Evolutionary conservation across 2,113 vertebrate genomes (phyloP), one percentile per base, ranked within the genome.

Genomic region (Embiotoca jacksoni): DNA sequence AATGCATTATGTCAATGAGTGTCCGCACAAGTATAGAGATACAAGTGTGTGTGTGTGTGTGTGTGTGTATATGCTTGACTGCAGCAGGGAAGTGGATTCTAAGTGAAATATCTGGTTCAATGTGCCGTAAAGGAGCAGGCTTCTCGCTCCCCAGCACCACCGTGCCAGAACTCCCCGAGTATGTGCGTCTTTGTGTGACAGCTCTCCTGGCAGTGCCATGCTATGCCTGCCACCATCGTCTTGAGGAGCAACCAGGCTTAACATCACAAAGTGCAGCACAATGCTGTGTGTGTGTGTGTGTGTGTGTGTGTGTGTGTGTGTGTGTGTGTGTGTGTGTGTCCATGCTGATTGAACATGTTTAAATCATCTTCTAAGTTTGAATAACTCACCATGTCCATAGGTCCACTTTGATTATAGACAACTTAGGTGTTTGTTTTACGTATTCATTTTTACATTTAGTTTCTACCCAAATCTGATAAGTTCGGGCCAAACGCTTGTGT

Each of bases 21-120:
- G 23, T n/a, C n/a, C 23, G 23, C 23, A 23, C 23, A 23, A 23
- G 23, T 23, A 23, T 23, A 23, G 23, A 23, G 23, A 23, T 23
- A 23, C 23, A 23, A 23, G 23, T 58, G 47, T 8, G 23, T 32
- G 66, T 77, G 64, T 78, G 70, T 75, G 79, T 64, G 56, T 11
- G 16, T 5, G 37, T 77, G 63, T 64, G 50, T 41, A 30, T 66
- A 36, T 65, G 85, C 75, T 79, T 87, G 71, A 83, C 69, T 88
- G 85, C 73, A 57, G 83, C 75, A 44, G 35, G 62, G 63, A 81
- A 88, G 76, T 72, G 66, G 49, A 87, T 89, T 84, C 52, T 58
- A 80, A 89, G 83, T 90, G 87, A 94, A 91, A 88, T 90, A 89
- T 92, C 78, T 91, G 70, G 82, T 88, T 92, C 89, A 92, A 32